A percentile compares a stretch with the other conserved stretches of the same genome.
Conservation (phyloP, 2,113 vertebrate species). For the Turdus rufiventris region DNA sequence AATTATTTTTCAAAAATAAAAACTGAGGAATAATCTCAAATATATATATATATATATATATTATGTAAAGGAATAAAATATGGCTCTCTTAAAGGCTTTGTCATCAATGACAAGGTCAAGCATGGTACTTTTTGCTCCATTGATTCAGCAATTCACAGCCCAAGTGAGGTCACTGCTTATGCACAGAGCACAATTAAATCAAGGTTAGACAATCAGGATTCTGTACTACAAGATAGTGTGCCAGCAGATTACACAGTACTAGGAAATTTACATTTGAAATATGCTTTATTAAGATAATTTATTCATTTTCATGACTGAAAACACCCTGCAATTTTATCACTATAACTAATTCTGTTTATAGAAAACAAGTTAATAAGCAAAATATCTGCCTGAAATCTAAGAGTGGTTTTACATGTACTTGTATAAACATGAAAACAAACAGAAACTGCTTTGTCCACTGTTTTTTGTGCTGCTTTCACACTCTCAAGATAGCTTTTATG, state of each 20-base stretch:
- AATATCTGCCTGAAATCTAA: neutral
- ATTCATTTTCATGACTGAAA: neutral
- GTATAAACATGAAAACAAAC: neutral
- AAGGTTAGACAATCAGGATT: conserved; percentile 65
- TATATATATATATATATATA: neutral
- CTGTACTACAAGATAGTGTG: conserved; percentile 44
- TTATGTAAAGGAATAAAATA: conserved; percentile 11
- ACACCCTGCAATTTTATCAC: neutral
- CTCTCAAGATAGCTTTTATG: neutral
- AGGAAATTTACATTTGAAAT: conserved; percentile 19
- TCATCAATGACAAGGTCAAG: conserved; percentile 67
- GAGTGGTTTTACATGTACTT: neutral
- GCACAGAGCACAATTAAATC: conserved; percentile 62
- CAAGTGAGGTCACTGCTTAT: conserved; percentile 66
- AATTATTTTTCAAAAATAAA: neutral
- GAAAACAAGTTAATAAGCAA: neutral
- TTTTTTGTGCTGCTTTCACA: neutral
- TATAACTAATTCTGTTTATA: neutral
- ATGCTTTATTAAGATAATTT: neutral
- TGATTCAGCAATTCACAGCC: conserved; percentile 63
- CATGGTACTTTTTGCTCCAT: conserved; percentile 57
- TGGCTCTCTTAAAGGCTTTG: conserved; percentile 29
- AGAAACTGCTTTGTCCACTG: neutral
- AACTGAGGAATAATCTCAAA: neutral
- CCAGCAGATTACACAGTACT: conserved; percentile 10